Base-by-base conservation (phyloP, 2,113 vertebrate genomes). In the Arvicanthis niloticus region DNA sequence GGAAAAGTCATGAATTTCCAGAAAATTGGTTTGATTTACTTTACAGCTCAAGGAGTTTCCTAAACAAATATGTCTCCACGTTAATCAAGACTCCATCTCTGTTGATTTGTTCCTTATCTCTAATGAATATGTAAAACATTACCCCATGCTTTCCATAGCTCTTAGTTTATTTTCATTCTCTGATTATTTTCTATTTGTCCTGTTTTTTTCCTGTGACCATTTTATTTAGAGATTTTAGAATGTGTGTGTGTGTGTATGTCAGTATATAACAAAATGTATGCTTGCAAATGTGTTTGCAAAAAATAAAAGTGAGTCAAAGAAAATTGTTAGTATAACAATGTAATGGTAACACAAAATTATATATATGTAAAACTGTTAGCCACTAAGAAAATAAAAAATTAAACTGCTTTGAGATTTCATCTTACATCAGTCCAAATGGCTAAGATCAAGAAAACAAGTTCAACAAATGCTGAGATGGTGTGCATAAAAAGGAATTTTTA, bases 221-320 rank as follows among this genome's bases (percentile, higher is more conserved):
- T 91, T 88, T 37, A 78, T 86, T 84, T 75, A 67, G 77, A 76
- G 6, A 68, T 37, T 70, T 84, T 51, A 4, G 26, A 58, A 51
- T 48, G 45, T 48, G 45, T 48, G 45, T 48, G 45, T 48, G 45
- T 48, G 45, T 48, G 6, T 48, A 51, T 51, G 48, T 51, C 48
- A 51, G 48, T 51, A 51, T 51, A 24, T 56, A 88, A 17, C n/a
- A 26, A 68, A 34, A 80, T 82, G 6, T 97, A 53, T 58, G 0
- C 48, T 42, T 65, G 0, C 48, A 67, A 58, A 60, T 77, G 85
- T 42, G 24, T 37, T 65, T 85, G 62, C 24, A 42, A 68, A 88
- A 89, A 91, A 2, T 73, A 85, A 95, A 92, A 40, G 31, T 68
- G 21, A 93, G 53, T 80, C 12, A 45, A 95, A 76, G 19, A 13